Evolutionary conservation across 2,113 vertebrate genomes (phyloP).

Genomic region (Spea bombifrons): DNA sequence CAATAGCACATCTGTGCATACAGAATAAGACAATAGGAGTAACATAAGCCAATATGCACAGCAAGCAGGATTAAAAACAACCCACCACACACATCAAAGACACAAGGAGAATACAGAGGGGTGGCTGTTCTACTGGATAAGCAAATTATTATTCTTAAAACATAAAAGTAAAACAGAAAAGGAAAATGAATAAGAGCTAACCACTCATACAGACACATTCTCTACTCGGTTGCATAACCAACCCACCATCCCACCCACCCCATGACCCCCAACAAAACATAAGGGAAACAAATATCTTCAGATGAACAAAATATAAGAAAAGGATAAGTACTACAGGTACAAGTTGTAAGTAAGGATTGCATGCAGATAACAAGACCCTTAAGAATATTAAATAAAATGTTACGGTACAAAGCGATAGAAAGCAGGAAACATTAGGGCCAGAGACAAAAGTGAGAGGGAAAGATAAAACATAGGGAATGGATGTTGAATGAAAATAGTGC

Average conservation of each 20-base stretch:
- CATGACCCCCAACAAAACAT: not conserved
- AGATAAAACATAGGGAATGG: not conserved
- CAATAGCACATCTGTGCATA: too few relatives aligned
- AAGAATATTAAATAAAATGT: not conserved
- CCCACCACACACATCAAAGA: not conserved
- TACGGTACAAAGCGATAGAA: constrained; percentile 9
- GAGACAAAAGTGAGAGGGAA: not conserved
- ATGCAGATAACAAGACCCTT: constrained; percentile 25
- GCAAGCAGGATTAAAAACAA: too few relatives aligned
- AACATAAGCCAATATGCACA: too few relatives aligned
- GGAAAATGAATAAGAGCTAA: not conserved
- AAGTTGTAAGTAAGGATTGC: constrained; percentile 1
- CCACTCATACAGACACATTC: constrained; percentile 11
- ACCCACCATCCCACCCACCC: constrained; percentile 2
- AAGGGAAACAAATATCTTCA: not conserved
- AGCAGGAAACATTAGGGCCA: not conserved
- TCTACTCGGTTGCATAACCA: not conserved
- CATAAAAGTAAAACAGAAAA: not conserved
- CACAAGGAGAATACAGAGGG: not conserved
- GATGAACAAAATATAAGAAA: not conserved
- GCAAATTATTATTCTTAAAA: not conserved
- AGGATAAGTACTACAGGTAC: not conserved
- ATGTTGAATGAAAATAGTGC: not conserved
- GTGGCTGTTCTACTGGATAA: not conserved
- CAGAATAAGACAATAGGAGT: too few relatives aligned